phyloP scores from a whole-genome alignment of 1,140 invertebrate species.

The Oryctes rhinoceros region DNA sequence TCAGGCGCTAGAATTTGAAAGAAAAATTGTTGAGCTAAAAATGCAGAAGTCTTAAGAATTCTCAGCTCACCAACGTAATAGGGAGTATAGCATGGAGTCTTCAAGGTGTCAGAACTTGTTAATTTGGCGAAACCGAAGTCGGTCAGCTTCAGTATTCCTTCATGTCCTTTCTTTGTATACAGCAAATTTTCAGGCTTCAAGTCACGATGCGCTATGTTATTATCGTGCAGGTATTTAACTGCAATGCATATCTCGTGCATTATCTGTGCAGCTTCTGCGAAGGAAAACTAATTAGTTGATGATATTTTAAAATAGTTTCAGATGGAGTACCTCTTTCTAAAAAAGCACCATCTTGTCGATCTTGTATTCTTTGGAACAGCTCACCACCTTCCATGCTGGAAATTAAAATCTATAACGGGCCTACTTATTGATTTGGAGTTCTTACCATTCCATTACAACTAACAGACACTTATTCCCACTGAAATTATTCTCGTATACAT shows the following conservation, averaged over 20 bases:
- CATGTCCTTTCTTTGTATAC: constrained; percentile 75
- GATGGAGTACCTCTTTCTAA: constrained; percentile 84
- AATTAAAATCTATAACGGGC: neutral
- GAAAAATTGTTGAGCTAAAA: neutral
- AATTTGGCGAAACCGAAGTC: constrained; percentile 99
- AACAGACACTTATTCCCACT: constrained; percentile 89
- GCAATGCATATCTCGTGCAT: constrained; percentile 97
- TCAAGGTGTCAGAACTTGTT: constrained; percentile 83
- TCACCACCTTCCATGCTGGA: constrained; percentile 96
- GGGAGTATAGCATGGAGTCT: constrained; percentile 98
- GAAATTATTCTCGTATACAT: constrained; percentile 97
- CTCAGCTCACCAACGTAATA: constrained; percentile 89
- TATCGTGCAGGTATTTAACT: constrained; percentile 93
- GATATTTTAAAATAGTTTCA: neutral
- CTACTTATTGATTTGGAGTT: neutral
- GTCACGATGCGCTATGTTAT: constrained; percentile 96
- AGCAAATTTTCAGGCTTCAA: constrained; percentile 93
- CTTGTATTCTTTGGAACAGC: constrained; percentile 95
- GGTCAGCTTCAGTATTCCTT: constrained; percentile 91
- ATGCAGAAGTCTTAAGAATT: too few species aligned
- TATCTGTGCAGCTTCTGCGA: constrained; percentile 86
- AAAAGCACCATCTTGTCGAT: constrained; percentile 90
- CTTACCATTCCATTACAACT: constrained; percentile 97
- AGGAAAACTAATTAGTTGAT: constrained; percentile 17
- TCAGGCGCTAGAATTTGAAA: constrained; percentile 79